These are phyloP conservation scores for Stictonetta naevosa DNA, from an alignment of 2,113 vertebrate genomes.

Conservation along the genomic window DNA sequence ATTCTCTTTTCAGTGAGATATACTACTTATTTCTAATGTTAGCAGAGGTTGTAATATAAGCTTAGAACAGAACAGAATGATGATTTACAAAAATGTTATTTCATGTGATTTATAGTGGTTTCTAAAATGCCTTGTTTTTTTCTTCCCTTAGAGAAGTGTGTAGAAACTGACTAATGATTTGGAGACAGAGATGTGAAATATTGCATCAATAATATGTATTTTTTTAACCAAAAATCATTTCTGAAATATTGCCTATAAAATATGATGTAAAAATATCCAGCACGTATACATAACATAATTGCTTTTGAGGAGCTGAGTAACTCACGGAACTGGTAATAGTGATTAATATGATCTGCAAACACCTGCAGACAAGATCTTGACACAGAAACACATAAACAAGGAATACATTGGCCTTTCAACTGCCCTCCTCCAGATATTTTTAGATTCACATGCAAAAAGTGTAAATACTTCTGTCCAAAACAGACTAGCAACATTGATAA, in stretches of 20 bases:
- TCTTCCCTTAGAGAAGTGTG: not conserved
- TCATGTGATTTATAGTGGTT: not conserved
- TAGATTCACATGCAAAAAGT: not conserved
- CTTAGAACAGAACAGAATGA: not conserved
- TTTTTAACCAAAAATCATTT: not conserved
- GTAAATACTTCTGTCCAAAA: not conserved
- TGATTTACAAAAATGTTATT: not conserved
- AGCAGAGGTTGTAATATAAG: not conserved
- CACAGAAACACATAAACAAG: not conserved
- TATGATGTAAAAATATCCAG: not conserved
- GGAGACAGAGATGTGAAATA: not conserved
- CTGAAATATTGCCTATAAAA: not conserved
- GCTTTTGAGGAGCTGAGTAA: not conserved
- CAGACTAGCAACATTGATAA: not conserved
- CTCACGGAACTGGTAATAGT: not conserved
- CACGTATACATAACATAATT: not conserved
- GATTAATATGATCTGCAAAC: conserved; percentile 2
- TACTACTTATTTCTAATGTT: not conserved
- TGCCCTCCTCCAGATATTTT: not conserved
- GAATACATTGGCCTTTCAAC: not conserved
- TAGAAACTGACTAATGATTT: not conserved
- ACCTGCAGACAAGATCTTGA: not conserved
- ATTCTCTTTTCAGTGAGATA: not conserved
- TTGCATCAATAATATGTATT: not conserved
- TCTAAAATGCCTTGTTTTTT: not conserved